Conservation (phyloP, 2,888 invertebrate genomes). For the Cephus pygmeus region DNA sequence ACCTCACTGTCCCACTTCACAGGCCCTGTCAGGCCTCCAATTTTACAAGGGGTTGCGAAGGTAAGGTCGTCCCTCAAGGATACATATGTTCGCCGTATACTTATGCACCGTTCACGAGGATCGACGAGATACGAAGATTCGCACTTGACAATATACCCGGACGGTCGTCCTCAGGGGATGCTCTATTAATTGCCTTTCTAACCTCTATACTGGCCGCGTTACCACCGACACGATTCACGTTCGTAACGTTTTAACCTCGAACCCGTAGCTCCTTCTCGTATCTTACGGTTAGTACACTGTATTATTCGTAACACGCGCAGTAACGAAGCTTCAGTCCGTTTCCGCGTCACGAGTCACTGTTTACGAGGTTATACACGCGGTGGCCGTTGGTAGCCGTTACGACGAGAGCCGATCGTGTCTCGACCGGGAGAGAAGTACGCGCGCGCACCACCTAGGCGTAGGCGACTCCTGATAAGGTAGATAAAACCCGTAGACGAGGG, state of each 20-base stretch:
- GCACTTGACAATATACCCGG: neutral
- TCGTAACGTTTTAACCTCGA: neutral
- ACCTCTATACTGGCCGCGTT: neutral
- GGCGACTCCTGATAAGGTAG: constrained; percentile 36
- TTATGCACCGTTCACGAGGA: neutral
- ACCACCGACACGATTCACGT: neutral
- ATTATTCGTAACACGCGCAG: neutral
- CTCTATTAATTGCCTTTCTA: neutral
- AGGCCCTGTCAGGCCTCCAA: constrained; percentile 11
- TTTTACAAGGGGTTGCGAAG: neutral
- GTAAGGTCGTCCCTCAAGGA: neutral
- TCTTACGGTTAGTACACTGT: neutral
- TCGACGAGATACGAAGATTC: neutral
- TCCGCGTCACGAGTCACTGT: neutral
- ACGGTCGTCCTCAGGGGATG: neutral
- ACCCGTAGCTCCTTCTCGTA: neutral
- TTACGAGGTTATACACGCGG: neutral
- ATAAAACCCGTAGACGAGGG: constrained; percentile 24
- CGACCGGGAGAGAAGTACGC: neutral
- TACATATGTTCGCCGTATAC: neutral
- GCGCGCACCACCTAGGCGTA: constrained; percentile 7
- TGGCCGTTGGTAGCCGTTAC: neutral
- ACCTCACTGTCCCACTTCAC: constrained; percentile 52
- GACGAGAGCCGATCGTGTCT: neutral
- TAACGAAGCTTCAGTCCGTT: neutral